Evolutionary conservation across 1,140 invertebrate species (phyloP), one percentile per base, ranked within the genome.

Genomic region (Drosophila persimilis): DNA sequence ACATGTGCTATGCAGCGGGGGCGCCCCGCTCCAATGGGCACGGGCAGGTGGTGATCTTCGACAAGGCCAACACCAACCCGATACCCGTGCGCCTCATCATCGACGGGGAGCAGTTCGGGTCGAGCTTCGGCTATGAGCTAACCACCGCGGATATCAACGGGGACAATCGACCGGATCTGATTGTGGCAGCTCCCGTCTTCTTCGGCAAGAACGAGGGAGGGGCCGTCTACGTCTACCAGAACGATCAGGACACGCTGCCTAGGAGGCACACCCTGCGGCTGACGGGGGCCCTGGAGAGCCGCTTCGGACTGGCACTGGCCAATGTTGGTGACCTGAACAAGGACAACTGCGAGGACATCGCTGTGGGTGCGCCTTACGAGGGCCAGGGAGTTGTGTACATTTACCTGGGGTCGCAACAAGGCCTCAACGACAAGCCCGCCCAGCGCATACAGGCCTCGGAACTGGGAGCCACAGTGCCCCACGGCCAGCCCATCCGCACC

Each of bases 131-230:
- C 47, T 98, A 98, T 88, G 96, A 97, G 92, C 91, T 98, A 4
- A 92, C 95, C 5, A 94, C 95, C 3, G 95, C 95, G 15, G 97
- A 98, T 92, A 92, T 98, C 3, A 97, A 98, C 89, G 95, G 95
- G 9, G 97, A 98, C 91, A 94, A 94, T 95, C 97, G 94, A 69
- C 94, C 96, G 20, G 98, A 99, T 93, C 92, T 99, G 7, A 93
- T 98, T 47, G 96, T 98, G 1, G 96, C 96, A 20, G 97, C 98
- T 9, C 98, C 98, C 13, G 97, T 98, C 92, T 98, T 97, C 88
- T 98, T 97, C 89, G 93, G 93, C 7, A 94, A 94, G 70, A 94
- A 94, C 26, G 92, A 94, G 46, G 98, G 97, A 41, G 98, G 98
- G 29, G 97, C 97, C 3, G 96, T 98, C 17, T 99, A 98, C 79